Evolutionary conservation across 2,888 invertebrate genomes (phyloP), one percentile per base, ranked within the genome.

Genomic region (Liodrosophila aerea): DNA sequence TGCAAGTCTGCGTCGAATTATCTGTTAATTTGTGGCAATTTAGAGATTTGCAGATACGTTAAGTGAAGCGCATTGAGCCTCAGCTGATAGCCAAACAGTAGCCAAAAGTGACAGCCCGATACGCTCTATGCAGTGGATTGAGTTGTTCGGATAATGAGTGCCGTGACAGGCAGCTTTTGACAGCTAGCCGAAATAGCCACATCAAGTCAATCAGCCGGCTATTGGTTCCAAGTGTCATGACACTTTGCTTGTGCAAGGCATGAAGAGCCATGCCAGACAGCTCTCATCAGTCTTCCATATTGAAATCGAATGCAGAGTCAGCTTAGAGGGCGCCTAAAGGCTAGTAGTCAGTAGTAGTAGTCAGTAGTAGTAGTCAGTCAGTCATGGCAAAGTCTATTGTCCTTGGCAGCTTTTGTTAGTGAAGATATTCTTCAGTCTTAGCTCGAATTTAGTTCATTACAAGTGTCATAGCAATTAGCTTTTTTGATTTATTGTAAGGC

Each of bases 1-100:
- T 65, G 64, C 54, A 54, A 54, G 29, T 70, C 56, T 64, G 60
- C 62, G 57, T 64, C 80, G 82, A 82, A 82, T 82, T 82, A 86
- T 86, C 82, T 86, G 85, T 85, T 85, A 85, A 85, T 87, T 85
- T 87, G 86, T 86, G 87, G 87, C 87, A 87, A 85, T 85, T 85
- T 86, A 86, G 70, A 86, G 84, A 85, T 85, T 87, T 75, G 73
- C 69, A 71, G 84, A 87, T 85, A 85, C 84, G 65, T 54, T 69
- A 75, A 74, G 64, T 71, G 71, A 83, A 61, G 84, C 60, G 77
- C 81, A 77, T 70, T 76, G 77, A 73, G 62, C 3, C 22, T 22
- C 76, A 62, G 64, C 75, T 68, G 85, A 76, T 82, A 81, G 56
- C 53, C 39, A 39, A 61, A 73, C 39, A 56, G 74, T 69, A 76